Evolutionary conservation across 2,797 vertebrate species (phyloP).

Genomic region (Lagocephalus sceleratus): DNA sequence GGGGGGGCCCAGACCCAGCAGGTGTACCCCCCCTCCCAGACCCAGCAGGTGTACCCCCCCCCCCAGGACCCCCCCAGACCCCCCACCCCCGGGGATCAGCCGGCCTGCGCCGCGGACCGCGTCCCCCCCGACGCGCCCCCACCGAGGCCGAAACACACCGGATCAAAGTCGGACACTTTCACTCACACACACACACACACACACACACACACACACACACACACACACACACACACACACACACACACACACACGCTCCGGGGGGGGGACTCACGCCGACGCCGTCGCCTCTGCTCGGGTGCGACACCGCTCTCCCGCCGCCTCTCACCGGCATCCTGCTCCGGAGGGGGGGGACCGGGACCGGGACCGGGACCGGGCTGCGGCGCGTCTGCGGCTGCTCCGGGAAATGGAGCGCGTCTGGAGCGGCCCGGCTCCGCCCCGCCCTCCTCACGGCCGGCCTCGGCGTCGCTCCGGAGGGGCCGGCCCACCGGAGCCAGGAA

Average conservation of each 20-base stretch:
- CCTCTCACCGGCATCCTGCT: constrained; percentile 74
- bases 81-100: constrained; percentile 22
- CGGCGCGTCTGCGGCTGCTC: constrained; percentile 5
- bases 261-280: constrained; percentile 69
- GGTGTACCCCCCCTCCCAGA: constrained; percentile 29
- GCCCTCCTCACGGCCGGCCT: constrained; percentile 25
- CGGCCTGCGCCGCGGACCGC: not conserved
- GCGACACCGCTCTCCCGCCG: constrained; percentile 61
- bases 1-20: constrained; percentile 35
- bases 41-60: constrained; percentile 39
- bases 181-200: constrained; percentile 6
- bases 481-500: constrained; percentile 22
- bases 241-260: not conserved
- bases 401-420: constrained; percentile 14
- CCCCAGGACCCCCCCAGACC: no score
- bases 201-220: not conserved
- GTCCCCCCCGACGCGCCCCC: no score
- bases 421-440: constrained; percentile 40
- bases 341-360: no score
- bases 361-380: constrained; percentile 72
- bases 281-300: constrained; percentile 59
- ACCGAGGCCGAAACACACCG: no score
- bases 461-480: constrained; percentile 14
- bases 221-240: not conserved
- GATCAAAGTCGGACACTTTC: constrained; percentile 1